Conservation (phyloP, 2,113 vertebrate species). For the Oryzias melastigma region DNA sequence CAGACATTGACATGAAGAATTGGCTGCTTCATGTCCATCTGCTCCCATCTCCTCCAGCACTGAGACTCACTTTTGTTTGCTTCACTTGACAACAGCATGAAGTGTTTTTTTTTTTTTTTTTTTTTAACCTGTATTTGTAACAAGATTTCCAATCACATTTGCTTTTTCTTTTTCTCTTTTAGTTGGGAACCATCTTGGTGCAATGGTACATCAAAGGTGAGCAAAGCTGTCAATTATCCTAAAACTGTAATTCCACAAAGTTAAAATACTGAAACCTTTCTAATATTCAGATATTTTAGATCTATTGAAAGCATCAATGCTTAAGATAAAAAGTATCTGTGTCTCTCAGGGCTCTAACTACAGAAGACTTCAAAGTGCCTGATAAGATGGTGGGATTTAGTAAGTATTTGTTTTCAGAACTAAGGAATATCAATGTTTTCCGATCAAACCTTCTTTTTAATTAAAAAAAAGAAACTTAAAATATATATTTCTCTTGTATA, state of each 20-base stretch:
- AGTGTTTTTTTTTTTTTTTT: not conserved
- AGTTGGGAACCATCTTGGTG: conserved; percentile 97
- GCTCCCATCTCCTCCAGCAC: conserved; percentile 63
- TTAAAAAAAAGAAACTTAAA: conserved; percentile 4
- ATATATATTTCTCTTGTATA: conserved; percentile 50
- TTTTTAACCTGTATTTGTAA: conserved; percentile 20
- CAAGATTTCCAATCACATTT: conserved; percentile 62
- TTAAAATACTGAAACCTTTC: not conserved
- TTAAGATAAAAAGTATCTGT: not conserved
- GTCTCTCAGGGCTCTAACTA: conserved; percentile 88
- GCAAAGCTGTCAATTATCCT: conserved; percentile 35
- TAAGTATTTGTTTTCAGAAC: conserved; percentile 80
- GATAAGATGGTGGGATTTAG: conserved; percentile 99
- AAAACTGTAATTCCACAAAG: not conserved
- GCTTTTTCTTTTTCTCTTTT: conserved; percentile 73
- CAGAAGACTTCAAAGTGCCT: conserved; percentile 99
- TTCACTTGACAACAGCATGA: conserved; percentile 62
- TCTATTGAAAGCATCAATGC: not conserved
- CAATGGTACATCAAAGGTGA: conserved; percentile 99
- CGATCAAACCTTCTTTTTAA: conserved; percentile 29
- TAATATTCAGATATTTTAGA: not conserved
- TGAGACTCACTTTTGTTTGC: conserved; percentile 61
- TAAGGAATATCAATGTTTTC: conserved; percentile 36
- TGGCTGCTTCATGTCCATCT: conserved; percentile 79
- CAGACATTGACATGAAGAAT: conserved; percentile 68